Evolutionary conservation across 2,797 vertebrate species (phyloP).

Genomic region (Gastrophryne carolinensis): DNA sequence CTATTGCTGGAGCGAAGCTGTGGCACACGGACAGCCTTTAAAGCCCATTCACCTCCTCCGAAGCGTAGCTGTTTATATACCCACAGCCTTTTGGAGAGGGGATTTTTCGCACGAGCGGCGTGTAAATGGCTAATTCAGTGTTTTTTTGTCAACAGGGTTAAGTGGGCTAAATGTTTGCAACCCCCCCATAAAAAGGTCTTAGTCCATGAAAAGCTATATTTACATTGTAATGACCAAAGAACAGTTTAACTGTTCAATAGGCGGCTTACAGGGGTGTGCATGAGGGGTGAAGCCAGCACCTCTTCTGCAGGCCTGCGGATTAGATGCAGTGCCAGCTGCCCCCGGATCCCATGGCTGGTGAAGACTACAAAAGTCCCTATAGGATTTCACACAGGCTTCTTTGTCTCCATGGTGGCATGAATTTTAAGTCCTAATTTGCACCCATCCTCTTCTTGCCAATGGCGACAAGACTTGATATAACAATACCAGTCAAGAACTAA

Average conservation of each 20-base stretch:
- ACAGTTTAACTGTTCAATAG: slow-evolving; percentile 66
- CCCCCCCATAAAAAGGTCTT: slow-evolving; percentile 60
- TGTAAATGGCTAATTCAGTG: slow-evolving; percentile 66
- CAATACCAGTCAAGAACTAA: background rate
- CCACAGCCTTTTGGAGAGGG: slow-evolving; percentile 63
- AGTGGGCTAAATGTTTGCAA: slow-evolving; percentile 69
- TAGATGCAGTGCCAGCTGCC: slow-evolving; percentile 63
- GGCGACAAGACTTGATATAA: background rate
- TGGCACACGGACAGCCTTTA: slow-evolving; percentile 65
- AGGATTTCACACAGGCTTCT: slow-evolving; percentile 6
- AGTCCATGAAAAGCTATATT: slow-evolving; percentile 73
- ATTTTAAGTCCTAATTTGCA: slow-evolving; percentile 2
- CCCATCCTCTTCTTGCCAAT: background rate
- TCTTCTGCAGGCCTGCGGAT: slow-evolving; percentile 58
- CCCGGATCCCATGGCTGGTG: slow-evolving; percentile 15
- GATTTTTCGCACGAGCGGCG: slow-evolving; percentile 67
- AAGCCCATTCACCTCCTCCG: slow-evolving; percentile 61
- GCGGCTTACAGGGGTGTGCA: slow-evolving; percentile 33
- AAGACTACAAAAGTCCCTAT: slow-evolving; percentile 5
- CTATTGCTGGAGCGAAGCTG: slow-evolving; percentile 51
- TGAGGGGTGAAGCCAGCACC: slow-evolving; percentile 42
- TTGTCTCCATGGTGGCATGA: background rate
- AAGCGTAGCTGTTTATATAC: slow-evolving; percentile 69
- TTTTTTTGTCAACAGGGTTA: slow-evolving; percentile 69
- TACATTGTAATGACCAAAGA: slow-evolving; percentile 70